These are phyloP conservation scores for Mallateleia sp. DNA, from an alignment of 2,888 invertebrate genomes.

Conservation along the genomic window DNA sequence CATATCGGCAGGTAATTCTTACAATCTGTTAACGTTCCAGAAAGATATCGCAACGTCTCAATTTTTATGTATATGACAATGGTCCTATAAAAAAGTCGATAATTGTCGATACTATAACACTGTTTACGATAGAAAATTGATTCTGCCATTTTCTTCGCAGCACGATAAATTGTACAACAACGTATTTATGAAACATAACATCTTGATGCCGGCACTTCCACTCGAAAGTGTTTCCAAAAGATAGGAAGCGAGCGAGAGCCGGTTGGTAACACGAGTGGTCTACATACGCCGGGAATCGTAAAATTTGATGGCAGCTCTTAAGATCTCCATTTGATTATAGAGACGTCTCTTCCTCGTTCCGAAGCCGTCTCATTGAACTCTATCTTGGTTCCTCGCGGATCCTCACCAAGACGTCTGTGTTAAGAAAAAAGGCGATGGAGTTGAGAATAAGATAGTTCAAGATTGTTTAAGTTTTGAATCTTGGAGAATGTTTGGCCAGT, in stretches of 20 bases:
- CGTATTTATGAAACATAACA: constrained; percentile 63
- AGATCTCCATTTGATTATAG: constrained; percentile 69
- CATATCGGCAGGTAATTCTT: constrained; percentile 5
- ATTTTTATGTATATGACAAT: constrained; percentile 48
- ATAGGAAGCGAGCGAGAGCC: constrained; percentile 36
- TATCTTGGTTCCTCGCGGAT: constrained; percentile 46
- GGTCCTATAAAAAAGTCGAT: constrained; percentile 13
- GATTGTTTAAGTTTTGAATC: not conserved
- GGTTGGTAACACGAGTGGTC: constrained; percentile 49
- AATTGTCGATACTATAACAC: constrained; percentile 27
- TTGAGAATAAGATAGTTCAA: not conserved
- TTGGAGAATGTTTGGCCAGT: no score
- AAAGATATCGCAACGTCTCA: not conserved
- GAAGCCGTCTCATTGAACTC: constrained; percentile 39
- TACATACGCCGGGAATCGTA: constrained; percentile 68
- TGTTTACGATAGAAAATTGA: constrained; percentile 57
- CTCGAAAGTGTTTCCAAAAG: constrained; percentile 54
- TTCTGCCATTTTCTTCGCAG: constrained; percentile 39
- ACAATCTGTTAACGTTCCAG: constrained; percentile 25
- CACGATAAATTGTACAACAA: constrained; percentile 59
- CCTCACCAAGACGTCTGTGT: constrained; percentile 15
- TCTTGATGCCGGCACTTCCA: constrained; percentile 46
- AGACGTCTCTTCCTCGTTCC: constrained; percentile 53
- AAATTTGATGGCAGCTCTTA: constrained; percentile 68
- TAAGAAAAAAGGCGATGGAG: constrained; percentile 27